Conservation (phyloP, 1,140 invertebrate species). For the Drosophila jambulina region DNA sequence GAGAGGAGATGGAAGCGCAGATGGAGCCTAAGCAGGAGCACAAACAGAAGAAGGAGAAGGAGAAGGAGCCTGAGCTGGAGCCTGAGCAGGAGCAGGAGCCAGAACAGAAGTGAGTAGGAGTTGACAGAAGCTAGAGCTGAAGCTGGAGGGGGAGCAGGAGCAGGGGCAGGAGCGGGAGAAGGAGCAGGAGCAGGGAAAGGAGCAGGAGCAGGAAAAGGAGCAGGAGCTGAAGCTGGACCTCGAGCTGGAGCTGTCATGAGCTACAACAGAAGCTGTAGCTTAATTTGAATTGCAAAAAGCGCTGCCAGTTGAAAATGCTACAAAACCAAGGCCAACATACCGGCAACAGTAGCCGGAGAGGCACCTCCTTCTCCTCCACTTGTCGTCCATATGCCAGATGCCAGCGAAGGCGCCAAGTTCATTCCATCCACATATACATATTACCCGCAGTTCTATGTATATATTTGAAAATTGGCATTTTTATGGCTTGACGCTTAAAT, state of each 20-base stretch:
- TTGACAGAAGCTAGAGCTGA: neutral
- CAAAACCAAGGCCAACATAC: neutral
- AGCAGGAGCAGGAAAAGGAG: neutral
- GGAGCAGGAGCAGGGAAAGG: too few relatives aligned
- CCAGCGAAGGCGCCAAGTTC: conserved; percentile 11
- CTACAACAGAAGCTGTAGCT: neutral
- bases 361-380: neutral
- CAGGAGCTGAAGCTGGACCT: neutral
- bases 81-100: neutral
- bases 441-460: neutral
- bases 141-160: neutral
- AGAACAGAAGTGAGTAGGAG: too few relatives aligned
- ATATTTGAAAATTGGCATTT: conserved; percentile 63
- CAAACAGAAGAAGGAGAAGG: neutral
- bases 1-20: neutral
- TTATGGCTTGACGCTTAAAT: conserved; percentile 63
- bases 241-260: neutral
- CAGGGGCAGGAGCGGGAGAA: neutral
- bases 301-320: conserved; percentile 26
- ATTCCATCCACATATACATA: conserved; percentile 1
- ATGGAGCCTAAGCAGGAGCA: neutral
- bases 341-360: too few relatives aligned
- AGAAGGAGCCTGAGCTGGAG: neutral
- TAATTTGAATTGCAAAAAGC: conserved; percentile 43
- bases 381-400: conserved; percentile 26